These are phyloP conservation scores for Callyntrura sp. DNA, from an alignment of 2,888 invertebrate genomes.

Conservation along the genomic window DNA sequence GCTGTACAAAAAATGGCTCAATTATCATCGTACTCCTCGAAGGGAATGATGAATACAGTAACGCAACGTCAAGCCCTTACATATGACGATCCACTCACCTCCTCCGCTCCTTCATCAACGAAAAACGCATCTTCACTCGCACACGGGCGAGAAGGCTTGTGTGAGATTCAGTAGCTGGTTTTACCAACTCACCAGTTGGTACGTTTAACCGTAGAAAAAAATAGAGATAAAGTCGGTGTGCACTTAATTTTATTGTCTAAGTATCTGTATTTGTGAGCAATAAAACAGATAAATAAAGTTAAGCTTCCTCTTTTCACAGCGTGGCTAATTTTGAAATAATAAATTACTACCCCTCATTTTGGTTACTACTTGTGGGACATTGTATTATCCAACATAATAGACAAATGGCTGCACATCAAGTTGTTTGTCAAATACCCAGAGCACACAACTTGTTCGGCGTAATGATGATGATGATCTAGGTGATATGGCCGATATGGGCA, in stretches of 20 bases:
- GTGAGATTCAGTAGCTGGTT: no score
- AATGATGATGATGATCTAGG: slow-evolving; percentile 70
- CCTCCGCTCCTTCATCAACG: not conserved
- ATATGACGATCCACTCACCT: not conserved
- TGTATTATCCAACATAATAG: slow-evolving; percentile 43
- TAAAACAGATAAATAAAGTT: slow-evolving; percentile 47
- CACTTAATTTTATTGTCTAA: slow-evolving; percentile 37
- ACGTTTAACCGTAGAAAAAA: no score
- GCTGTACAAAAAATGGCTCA: slow-evolving; percentile 59
- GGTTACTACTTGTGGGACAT: slow-evolving; percentile 54
- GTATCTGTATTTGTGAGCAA: slow-evolving; percentile 39
- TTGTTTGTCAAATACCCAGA: slow-evolving; percentile 72
- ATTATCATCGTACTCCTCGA: slow-evolving; percentile 26
- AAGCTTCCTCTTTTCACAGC: slow-evolving; percentile 48
- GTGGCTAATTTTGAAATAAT: slow-evolving; percentile 66
- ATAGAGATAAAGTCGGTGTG: not conserved
- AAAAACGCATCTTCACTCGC: no score
- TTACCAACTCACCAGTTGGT: no score
- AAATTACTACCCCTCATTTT: slow-evolving; percentile 66
- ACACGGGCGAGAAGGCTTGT: no score
- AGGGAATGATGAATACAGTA: not conserved
- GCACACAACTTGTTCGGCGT: slow-evolving; percentile 67
- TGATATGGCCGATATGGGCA: slow-evolving; percentile 50
- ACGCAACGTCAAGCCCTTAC: slow-evolving; percentile 1
- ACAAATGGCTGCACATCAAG: slow-evolving; percentile 71